phyloP scores from a whole-genome alignment of 2,888 invertebrate genomes.

The Seira musarum region DNA sequence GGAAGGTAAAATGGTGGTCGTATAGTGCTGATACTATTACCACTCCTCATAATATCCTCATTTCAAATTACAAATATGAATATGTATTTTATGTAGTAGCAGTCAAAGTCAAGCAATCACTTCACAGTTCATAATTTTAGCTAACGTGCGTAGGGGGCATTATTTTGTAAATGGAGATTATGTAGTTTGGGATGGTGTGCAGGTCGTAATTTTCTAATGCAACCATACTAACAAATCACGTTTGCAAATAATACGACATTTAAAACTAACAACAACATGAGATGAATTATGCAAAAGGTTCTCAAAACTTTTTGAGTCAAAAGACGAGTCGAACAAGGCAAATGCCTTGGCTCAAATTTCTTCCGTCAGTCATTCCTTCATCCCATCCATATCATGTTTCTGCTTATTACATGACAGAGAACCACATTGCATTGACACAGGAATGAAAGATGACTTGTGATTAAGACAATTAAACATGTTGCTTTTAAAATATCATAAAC shows the following conservation, averaged over 20 bases:
- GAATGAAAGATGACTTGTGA: neutral
- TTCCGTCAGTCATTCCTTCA: neutral
- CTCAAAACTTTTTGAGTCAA: neutral
- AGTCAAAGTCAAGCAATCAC: too few relatives aligned
- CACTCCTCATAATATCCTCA: too few relatives aligned
- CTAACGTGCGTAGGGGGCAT: neutral
- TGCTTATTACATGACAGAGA: neutral
- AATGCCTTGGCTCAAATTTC: neutral
- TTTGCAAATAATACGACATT: neutral
- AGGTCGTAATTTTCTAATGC: neutral
- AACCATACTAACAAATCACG: neutral
- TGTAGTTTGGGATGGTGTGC: neutral
- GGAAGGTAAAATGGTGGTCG: neutral
- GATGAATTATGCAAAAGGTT: neutral
- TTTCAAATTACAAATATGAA: too few relatives aligned
- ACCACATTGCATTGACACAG: neutral
- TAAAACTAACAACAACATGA: neutral
- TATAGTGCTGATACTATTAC: neutral
- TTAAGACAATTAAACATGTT: neutral
- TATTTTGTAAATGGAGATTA: neutral
- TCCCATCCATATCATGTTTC: neutral
- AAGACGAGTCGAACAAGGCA: neutral
- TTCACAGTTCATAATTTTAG: too few relatives aligned
- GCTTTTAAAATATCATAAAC: neutral
- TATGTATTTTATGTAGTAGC: too few relatives aligned